Evolutionary conservation across 2,797 vertebrate genomes (phyloP).

Genomic region (Siniperca scherzeri): DNA sequence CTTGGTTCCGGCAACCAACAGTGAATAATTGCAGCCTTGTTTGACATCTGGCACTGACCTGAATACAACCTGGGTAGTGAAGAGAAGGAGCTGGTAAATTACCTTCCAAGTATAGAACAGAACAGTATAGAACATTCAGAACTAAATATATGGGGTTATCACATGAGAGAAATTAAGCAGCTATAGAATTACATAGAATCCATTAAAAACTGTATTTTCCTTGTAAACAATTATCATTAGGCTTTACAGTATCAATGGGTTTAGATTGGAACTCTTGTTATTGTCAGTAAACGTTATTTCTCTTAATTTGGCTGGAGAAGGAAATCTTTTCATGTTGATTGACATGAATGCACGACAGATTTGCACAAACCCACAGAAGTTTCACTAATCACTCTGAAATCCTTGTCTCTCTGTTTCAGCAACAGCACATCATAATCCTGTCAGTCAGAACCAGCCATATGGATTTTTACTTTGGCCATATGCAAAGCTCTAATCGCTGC

Average conservation of each 20-base stretch:
- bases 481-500: not conserved
- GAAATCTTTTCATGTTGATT: not conserved
- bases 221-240: not conserved
- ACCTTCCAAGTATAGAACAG: constrained; percentile 19
- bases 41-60: constrained; percentile 30
- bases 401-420: constrained; percentile 27
- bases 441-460: constrained; percentile 16
- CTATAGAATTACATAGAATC: not conserved
- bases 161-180: not conserved
- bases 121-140: constrained; percentile 12
- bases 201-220: not conserved
- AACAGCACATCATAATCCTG: constrained; percentile 30
- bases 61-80: constrained; percentile 27
- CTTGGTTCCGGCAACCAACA: constrained; percentile 1
- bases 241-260: not conserved
- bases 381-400: constrained; percentile 42
- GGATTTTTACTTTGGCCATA: constrained; percentile 14
- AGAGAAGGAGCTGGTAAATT: constrained; percentile 51
- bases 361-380: constrained; percentile 29
- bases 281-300: not conserved
- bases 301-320: constrained; percentile 20
- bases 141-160: not conserved
- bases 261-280: not conserved
- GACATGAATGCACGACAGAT: constrained; percentile 20
- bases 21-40: constrained; percentile 23